phyloP scores from a whole-genome alignment of 2,113 vertebrate genomes.

The Naja naja region DNA sequence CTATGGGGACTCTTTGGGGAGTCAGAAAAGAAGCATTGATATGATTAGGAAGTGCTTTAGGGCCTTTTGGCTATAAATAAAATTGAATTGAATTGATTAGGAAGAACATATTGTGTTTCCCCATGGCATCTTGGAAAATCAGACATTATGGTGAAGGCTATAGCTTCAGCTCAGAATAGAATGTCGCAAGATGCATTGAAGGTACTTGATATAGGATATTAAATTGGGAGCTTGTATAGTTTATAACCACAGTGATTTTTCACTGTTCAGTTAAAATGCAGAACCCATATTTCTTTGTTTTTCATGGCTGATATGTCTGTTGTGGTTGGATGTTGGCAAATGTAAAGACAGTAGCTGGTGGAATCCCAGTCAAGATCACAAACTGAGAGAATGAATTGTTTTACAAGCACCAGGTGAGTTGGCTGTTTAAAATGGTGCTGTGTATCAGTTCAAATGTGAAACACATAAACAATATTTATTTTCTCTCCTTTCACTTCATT shows the following conservation, averaged over 20 bases:
- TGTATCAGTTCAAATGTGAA: neutral
- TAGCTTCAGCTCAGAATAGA: neutral
- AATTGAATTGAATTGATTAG: neutral
- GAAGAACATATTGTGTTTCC: slow-evolving; percentile 9
- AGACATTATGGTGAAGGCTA: neutral
- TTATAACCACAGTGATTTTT: slow-evolving; percentile 3
- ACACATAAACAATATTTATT: neutral
- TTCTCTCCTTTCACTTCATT: neutral
- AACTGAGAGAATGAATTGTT: neutral
- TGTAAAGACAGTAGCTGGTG: neutral
- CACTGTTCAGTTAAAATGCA: slow-evolving; percentile 4
- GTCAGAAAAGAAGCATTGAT: neutral
- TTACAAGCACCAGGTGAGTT: neutral
- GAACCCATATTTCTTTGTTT: slow-evolving; percentile 7
- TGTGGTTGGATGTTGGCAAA: neutral
- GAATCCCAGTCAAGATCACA: neutral
- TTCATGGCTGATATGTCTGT: neutral
- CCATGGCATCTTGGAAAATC: neutral
- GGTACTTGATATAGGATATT: neutral
- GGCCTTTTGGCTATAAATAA: neutral
- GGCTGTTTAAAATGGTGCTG: neutral
- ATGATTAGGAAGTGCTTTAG: neutral
- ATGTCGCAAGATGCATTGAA: neutral
- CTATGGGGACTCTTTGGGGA: neutral
- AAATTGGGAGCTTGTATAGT: accelerated